Evolutionary conservation across 2,113 vertebrate genomes (phyloP).

Genomic region (Plectropomus leopardus): DNA sequence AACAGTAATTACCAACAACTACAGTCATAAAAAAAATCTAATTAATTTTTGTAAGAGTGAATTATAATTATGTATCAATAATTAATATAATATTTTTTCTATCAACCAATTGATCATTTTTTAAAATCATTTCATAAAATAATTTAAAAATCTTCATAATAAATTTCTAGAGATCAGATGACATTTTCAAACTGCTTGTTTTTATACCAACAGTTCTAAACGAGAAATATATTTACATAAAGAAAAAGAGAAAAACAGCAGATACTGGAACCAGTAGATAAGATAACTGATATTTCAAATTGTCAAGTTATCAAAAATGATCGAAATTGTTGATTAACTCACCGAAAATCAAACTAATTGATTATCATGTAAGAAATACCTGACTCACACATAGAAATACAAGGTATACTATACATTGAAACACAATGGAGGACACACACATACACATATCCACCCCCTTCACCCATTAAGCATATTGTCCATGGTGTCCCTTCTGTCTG

Average conservation of each 20-base stretch:
- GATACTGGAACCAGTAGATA: neutral
- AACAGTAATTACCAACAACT: neutral
- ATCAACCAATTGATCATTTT: neutral
- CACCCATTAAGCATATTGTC: constrained; percentile 61
- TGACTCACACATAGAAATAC: neutral
- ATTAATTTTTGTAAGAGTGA: neutral
- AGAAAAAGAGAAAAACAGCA: neutral
- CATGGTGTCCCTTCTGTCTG: constrained; percentile 67
- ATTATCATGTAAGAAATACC: neutral
- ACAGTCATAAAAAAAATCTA: neutral
- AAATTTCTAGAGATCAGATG: no score
- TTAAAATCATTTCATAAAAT: neutral
- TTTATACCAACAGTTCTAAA: neutral
- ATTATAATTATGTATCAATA: no score
- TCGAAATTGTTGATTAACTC: neutral
- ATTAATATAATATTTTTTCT: no score
- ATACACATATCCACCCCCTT: neutral
- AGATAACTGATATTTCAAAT: no score
- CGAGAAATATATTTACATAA: neutral
- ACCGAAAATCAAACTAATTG: neutral
- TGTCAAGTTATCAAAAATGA: no score
- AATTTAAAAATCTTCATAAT: no score
- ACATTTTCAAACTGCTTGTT: neutral
- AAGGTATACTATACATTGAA: neutral
- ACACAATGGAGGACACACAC: constrained; percentile 12